Evolutionary conservation across 2,797 vertebrate genomes (phyloP), one percentile per base, ranked within the genome.

Genomic region (Phrynocephalus forsythii): DNA sequence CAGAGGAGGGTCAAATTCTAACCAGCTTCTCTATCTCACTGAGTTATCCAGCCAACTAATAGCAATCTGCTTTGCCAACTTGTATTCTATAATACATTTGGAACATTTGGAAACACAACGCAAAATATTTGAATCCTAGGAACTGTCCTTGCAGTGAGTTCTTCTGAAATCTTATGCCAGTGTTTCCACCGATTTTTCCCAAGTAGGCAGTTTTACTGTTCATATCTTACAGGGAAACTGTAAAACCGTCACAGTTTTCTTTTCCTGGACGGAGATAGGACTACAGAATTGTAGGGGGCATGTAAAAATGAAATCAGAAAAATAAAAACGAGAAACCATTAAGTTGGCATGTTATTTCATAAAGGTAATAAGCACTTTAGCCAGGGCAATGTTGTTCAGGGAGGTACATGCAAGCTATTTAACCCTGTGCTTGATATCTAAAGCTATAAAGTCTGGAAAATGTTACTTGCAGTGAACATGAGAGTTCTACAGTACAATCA

Each of bases 191-290:
- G 24, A 1, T 28, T 22, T 52, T 82, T 30, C 52, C n/a, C 33
- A 3, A 33, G 2, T 2, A 44, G 5, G 63, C 33, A 38, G 7
- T 24, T 48, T 48, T 24, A 77, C n/a, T 77, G 38, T 48, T 67
- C 38, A 66, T 18, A 50, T 77, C 4, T 86, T 79, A 86, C 48
- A 78, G 75, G n/a, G 63, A 68, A 85, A 69, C n/a, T 85, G 50
- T 52, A 13, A 71, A 71, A 71, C 5, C 84, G 68, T 63, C 2
- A 79, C n/a, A 18, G 28, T 82, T 78, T 2, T 68, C 24, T 44
- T 50, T 68, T 85, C 28, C 44, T 85, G 28, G 75, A 50, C 13
- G 0, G 28, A 26, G 9, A 30, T 20, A 33, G 18, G 20, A 78
- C 66, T 78, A 52, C n/a, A 82, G 63, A 24, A 33, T 10, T 10